These are phyloP conservation scores for Platorchestia sp. DNA, from an alignment of 1,140 invertebrate genomes.

Conservation along the genomic window DNA sequence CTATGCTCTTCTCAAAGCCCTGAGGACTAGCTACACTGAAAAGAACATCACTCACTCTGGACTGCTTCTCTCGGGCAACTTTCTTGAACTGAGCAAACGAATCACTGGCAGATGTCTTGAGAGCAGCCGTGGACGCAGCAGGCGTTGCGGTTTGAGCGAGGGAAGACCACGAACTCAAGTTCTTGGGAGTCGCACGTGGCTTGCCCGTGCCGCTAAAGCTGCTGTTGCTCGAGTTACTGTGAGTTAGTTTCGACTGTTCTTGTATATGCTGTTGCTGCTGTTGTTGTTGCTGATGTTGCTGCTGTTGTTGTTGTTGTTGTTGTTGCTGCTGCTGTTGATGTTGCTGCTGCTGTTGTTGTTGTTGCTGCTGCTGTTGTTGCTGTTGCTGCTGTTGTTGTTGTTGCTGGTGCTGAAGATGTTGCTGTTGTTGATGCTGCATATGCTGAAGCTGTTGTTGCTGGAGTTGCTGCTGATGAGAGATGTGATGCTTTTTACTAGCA, in stretches of 20 bases:
- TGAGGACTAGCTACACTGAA: too few species aligned
- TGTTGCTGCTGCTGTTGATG: constrained; percentile 22
- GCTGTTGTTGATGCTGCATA: constrained; percentile 46
- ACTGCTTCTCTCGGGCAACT: constrained; percentile 93
- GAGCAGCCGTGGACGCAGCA: constrained; percentile 73
- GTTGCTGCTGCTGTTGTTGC: constrained; percentile 17
- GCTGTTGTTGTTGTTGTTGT: constrained; percentile 28
- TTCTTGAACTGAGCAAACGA: constrained; percentile 90
- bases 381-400: constrained; percentile 45
- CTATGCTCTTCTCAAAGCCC: too few species aligned
- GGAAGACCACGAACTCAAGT: constrained; percentile 93
- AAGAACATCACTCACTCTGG: constrained; percentile 76
- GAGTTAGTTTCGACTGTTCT: constrained; percentile 68
- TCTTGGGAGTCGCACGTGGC: constrained; percentile 75
- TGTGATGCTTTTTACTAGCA: neutral
- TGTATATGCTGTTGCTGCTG: constrained; percentile 49
- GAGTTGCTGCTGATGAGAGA: neutral
- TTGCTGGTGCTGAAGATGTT: constrained; percentile 19
- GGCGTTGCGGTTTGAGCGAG: constrained; percentile 78
- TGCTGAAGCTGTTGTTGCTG: constrained; percentile 40
- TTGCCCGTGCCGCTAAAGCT: constrained; percentile 67
- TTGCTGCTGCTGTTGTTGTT: constrained; percentile 48
- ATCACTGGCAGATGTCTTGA: constrained; percentile 77
- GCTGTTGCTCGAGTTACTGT: constrained; percentile 55
- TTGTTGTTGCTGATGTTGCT: constrained; percentile 51